Evolutionary conservation across 2,888 invertebrate species (phyloP).

Genomic region (Eupithecia pulchellata): DNA sequence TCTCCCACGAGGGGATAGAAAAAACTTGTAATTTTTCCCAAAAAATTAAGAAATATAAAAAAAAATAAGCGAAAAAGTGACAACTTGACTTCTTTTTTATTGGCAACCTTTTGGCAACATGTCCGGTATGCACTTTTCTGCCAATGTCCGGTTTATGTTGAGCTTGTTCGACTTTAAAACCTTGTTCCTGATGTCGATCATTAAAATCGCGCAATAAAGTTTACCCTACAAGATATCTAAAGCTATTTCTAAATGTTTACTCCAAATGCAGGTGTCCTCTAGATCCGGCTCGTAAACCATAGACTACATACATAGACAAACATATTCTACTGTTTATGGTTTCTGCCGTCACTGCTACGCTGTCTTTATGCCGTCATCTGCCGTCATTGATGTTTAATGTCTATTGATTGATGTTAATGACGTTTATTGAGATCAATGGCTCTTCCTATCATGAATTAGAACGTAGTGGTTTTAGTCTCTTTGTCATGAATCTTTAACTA

Average conservation of each 20-base stretch:
- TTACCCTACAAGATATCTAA: neutral
- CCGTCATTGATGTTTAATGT: constrained; percentile 43
- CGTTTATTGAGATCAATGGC: constrained; percentile 4
- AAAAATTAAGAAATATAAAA: no score
- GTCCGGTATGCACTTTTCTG: no score
- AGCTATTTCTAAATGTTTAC: constrained; percentile 34
- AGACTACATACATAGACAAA: constrained; percentile 23
- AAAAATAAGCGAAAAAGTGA: no score
- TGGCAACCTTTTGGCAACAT: no score
- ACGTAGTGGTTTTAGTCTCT: no score
- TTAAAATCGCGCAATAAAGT: neutral
- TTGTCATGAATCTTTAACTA: no score
- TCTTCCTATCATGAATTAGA: no score
- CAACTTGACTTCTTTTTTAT: no score
- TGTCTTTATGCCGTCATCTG: constrained; percentile 5
- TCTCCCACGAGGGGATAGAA: no score
- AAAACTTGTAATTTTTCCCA: no score
- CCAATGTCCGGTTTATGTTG: no score
- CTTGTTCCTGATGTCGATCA: neutral
- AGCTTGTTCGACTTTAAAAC: neutral
- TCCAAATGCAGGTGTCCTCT: constrained; percentile 56
- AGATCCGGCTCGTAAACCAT: constrained; percentile 54
- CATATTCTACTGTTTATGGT: constrained; percentile 30
- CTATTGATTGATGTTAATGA: constrained; percentile 15
- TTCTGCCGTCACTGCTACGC: constrained; percentile 36